Percentiles rank a stretch among this genome's conserved stretches.
These are phyloP conservation scores for Cnemophilus loriae DNA, from an alignment of 2,113 vertebrate species.

Conservation along the genomic window DNA sequence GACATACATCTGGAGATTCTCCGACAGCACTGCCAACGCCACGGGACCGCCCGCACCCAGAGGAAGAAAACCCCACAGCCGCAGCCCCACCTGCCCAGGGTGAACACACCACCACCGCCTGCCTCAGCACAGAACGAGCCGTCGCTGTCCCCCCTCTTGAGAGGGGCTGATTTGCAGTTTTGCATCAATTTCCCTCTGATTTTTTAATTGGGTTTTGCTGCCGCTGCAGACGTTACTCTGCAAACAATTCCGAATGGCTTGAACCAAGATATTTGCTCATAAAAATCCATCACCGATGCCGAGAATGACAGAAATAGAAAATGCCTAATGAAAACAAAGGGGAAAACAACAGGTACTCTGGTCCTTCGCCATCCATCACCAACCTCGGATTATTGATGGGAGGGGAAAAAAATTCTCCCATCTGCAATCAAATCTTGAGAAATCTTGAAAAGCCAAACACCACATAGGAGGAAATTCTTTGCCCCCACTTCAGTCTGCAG, in stretches of 20 bases:
- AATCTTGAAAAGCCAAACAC: not conserved
- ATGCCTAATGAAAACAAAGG: slow-evolving; percentile 26
- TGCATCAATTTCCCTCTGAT: not conserved
- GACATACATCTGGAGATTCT: rapidly evolving
- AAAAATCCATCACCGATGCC: not conserved
- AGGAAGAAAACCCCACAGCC: rapidly evolving
- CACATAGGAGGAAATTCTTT: not conserved
- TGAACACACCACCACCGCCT: rapidly evolving
- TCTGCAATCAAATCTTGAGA: not conserved
- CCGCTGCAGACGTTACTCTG: not conserved
- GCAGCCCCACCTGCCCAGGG: not conserved
- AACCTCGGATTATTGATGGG: not conserved
- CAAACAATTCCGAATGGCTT: not conserved
- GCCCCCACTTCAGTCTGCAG: slow-evolving; percentile 29
- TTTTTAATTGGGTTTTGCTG: not conserved
- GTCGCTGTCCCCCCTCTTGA: rapidly evolving
- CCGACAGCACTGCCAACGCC: rapidly evolving
- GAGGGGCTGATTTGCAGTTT: not conserved
- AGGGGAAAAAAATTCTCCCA: not conserved
- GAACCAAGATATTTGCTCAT: not conserved
- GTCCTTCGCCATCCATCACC: slow-evolving; percentile 2
- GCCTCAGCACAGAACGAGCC: not conserved
- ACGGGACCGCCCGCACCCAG: rapidly evolving
- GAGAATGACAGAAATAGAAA: slow-evolving; percentile 31
- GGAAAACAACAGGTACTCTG: slow-evolving; percentile 29